A percentile compares a stretch with the other conserved stretches of the same genome.
These are phyloP conservation scores for Ischnus inquisitorius DNA, from an alignment of 2,888 invertebrate species.

Conservation along the genomic window DNA sequence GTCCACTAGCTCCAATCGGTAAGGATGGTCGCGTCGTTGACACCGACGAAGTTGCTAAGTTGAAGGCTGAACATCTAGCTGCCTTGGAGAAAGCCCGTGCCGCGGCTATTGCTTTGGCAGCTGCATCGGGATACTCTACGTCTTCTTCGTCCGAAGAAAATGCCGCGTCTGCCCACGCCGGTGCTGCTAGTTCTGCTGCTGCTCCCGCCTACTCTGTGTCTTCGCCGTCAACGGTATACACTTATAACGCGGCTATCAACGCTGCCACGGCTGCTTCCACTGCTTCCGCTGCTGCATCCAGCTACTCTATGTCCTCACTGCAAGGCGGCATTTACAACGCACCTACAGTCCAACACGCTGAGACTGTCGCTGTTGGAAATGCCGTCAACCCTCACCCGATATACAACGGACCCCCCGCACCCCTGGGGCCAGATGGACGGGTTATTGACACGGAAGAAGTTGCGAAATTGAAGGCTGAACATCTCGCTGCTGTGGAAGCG, in stretches of 20 bases:
- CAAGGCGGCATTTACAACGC: background rate
- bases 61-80: conserved; percentile 73
- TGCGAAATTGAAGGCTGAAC: background rate
- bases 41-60: conserved; percentile 75
- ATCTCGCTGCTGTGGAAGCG: conserved; percentile 70
- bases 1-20: conserved; percentile 72
- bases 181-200: too few relatives aligned
- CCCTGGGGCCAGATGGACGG: background rate
- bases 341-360: background rate
- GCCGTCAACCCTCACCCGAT: background rate
- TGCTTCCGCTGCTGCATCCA: background rate
- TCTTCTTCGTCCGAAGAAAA: background rate
- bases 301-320: background rate
- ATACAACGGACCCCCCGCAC: conserved; percentile 6
- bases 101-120: background rate
- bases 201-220: too few relatives aligned
- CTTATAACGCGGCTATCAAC: too few relatives aligned
- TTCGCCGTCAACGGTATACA: too few relatives aligned
- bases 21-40: conserved; percentile 75
- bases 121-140: background rate
- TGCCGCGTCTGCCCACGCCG: too few relatives aligned
- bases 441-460: conserved; percentile 26
- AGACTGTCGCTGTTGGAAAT: background rate
- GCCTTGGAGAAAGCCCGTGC: conserved; percentile 36
- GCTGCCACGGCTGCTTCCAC: background rate